Evolutionary conservation across 30 jellyfish, hydroid and myxozoan genomes (phyloP), one percentile per base, ranked within the genome.

Genomic region (Clytia hemisphaerica): DNA sequence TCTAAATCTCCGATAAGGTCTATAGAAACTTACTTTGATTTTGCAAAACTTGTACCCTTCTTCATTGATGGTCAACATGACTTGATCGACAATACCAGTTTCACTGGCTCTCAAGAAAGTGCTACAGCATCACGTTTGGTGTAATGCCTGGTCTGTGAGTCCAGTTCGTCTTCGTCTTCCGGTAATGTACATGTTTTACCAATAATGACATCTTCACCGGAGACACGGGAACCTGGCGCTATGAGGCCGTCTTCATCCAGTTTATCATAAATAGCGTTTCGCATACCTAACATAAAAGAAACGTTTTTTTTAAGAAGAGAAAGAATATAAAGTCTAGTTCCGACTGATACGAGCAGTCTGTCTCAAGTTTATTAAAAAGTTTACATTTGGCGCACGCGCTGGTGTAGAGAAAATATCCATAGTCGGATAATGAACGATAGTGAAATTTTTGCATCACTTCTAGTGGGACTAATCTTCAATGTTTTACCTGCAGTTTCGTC

Each of bases 21-120:
- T n/a, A 58, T 2, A 65, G 9, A 25, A 31, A 31, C 76, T 18
- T 38, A 88, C 95, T 88, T 83, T 92, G 49, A 92, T 84, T 73
- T 92, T 92, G 78, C 95, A 82, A 47, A 83, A 82, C 57, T 78
- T 82, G 68, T 82, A 82, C n/a, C 99, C 99, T 65, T 82, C 99
- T 49, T 92, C 94, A 63, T 92, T 92, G 31, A 92, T 75, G 30
- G 99, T 92, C 33, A 92, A 84, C 95, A 92, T 82, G 42, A 92
- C 99, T 46, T 92, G 99, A 77, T 92, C 99, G 46, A 92, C 99
- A 45, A 92, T 92, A 26, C 99, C 99, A 16, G 95, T 92, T 38
- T 92, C 99, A 59, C 95, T 92, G 1, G 99, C 99, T 21, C 99
- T 48, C 24, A 92, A 47, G 79, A 92, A 92, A 12, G 99, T 92